Percentiles rank a stretch among this genome's conserved stretches.
Conservation (phyloP, 2,113 vertebrate species). For the Emberiza fucata region DNA sequence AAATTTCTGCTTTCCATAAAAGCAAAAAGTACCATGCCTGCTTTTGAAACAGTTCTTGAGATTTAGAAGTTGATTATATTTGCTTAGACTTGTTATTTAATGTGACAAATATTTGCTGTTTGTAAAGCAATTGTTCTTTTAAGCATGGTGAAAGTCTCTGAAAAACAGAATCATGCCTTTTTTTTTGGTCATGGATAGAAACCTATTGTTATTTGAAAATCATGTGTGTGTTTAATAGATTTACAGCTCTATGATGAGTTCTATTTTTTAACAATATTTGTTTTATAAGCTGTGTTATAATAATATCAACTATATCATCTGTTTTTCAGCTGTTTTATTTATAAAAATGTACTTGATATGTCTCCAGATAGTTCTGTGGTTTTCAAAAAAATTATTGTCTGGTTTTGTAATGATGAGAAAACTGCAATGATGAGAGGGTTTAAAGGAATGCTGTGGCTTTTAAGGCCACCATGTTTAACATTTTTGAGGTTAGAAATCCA, state of each 20-base stretch:
- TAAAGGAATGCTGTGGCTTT: conserved; percentile 21
- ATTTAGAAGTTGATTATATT: background rate
- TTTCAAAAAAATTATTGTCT: conserved; percentile 36
- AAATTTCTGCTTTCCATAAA: background rate
- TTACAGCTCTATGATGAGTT: background rate
- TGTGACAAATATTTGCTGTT: background rate
- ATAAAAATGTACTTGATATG: conserved; percentile 39
- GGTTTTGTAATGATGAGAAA: conserved; percentile 44
- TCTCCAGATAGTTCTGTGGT: conserved; percentile 43
- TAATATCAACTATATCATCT: conserved; percentile 37
- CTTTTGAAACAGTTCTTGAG: background rate
- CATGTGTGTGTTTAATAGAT: background rate
- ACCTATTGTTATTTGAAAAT: background rate
- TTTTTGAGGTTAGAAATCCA: conserved; percentile 47
- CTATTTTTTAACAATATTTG: conserved; percentile 8
- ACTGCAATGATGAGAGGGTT: conserved; percentile 12
- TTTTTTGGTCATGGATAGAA: background rate
- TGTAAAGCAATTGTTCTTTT: background rate
- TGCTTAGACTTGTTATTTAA: background rate
- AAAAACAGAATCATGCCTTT: background rate
- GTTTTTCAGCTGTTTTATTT: conserved; percentile 52
- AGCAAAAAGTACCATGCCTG: background rate
- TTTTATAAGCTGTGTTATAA: conserved; percentile 41
- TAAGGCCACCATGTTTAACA: background rate
- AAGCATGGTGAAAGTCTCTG: background rate